Evolutionary conservation across 2,113 vertebrate species (phyloP).

Genomic region (Tyto alba): DNA sequence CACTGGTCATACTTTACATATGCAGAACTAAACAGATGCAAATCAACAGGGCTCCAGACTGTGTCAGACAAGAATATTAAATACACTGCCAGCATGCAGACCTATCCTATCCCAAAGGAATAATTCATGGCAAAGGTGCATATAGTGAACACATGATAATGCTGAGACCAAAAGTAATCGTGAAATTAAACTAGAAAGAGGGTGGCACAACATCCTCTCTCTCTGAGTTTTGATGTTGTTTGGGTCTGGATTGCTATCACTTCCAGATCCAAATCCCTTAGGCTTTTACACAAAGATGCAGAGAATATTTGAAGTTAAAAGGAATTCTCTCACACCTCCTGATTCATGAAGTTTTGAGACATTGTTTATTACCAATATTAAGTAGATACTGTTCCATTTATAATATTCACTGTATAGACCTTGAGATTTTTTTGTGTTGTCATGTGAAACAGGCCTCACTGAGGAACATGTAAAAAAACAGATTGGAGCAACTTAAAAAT

Average conservation of each 20-base stretch:
- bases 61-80: neutral
- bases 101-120: neutral
- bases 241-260: neutral
- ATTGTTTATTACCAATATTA: neutral
- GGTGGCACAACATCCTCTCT: neutral
- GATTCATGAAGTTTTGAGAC: neutral
- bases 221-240: neutral
- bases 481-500: neutral
- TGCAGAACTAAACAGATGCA: neutral
- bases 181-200: neutral
- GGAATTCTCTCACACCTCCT: neutral
- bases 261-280: neutral
- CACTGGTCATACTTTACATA: neutral
- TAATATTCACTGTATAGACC: neutral
- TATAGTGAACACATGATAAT: neutral
- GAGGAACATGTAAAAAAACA: neutral
- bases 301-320: neutral
- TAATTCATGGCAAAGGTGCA: neutral
- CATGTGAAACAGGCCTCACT: neutral
- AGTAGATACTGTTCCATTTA: neutral
- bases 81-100: neutral
- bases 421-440: neutral
- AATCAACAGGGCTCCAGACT: neutral
- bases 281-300: neutral
- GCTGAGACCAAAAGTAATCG: neutral